These are phyloP conservation scores for Passer montanus DNA, from an alignment of 2,113 vertebrate species.

Conservation along the genomic window DNA sequence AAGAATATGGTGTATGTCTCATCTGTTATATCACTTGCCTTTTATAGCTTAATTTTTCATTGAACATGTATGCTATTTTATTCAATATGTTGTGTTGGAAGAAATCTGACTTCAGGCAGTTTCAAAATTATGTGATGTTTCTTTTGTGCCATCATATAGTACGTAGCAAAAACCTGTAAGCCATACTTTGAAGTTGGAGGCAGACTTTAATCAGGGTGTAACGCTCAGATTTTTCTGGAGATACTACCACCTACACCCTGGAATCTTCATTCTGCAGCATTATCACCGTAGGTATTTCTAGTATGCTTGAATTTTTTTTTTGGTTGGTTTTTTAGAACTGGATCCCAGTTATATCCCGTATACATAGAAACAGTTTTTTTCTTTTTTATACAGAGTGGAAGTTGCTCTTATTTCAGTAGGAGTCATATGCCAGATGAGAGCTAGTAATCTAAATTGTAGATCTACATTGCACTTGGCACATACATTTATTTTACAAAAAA, in stretches of 20 bases:
- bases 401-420: not conserved
- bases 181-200: not conserved
- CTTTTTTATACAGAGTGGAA: not conserved
- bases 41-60: not conserved
- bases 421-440: not conserved
- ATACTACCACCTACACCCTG: accelerated
- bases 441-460: not conserved
- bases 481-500: not conserved
- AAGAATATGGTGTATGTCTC: not conserved
- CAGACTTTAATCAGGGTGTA: not conserved
- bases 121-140: not conserved
- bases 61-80: not conserved
- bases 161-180: not conserved
- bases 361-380: not conserved
- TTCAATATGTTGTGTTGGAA: not conserved
- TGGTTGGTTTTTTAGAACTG: not conserved
- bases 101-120: constrained; percentile 1
- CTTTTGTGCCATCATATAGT: not conserved
- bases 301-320: not conserved
- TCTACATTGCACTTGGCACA: not conserved
- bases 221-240: not conserved
- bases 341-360: not conserved
- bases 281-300: not conserved
- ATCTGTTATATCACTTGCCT: not conserved
- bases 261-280: not conserved